Conservation (phyloP, 2,888 invertebrate genomes). For the Andrena camellia region DNA sequence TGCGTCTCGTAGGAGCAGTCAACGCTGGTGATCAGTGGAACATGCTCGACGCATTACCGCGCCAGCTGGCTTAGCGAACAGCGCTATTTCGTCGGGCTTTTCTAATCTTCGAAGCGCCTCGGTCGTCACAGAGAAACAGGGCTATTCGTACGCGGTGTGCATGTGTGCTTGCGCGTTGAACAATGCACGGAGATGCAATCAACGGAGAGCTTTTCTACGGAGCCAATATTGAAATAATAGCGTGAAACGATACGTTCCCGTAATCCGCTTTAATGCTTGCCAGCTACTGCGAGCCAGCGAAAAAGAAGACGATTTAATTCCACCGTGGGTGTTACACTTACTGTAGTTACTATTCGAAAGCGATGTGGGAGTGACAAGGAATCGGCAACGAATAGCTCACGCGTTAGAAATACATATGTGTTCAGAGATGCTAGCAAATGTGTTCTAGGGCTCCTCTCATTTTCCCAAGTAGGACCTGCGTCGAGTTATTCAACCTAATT, state of each 20-base stretch:
- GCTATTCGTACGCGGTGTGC: background rate
- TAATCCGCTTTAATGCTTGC: background rate
- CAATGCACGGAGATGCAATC: background rate
- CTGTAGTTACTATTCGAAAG: background rate
- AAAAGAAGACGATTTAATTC: background rate
- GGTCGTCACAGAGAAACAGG: background rate
- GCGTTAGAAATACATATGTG: background rate
- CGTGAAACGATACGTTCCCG: background rate
- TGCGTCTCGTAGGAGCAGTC: background rate
- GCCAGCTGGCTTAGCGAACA: background rate
- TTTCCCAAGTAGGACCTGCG: background rate
- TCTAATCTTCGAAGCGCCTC: constrained; percentile 5
- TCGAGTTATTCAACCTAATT: background rate
- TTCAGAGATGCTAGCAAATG: background rate
- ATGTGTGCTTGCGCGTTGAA: background rate
- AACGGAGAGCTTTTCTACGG: background rate
- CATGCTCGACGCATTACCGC: background rate
- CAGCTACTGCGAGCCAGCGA: background rate
- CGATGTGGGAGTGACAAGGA: background rate
- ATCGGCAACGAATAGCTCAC: background rate
- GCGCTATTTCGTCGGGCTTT: background rate
- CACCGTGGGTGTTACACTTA: background rate
- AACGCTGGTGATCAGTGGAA: background rate
- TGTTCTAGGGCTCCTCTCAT: background rate
- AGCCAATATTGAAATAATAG: constrained; percentile 5